A percentile compares a stretch with the other conserved stretches of the same genome.
Evolutionary conservation across 2,113 vertebrate species (phyloP).

Genomic region (Addax nasomaculatus): DNA sequence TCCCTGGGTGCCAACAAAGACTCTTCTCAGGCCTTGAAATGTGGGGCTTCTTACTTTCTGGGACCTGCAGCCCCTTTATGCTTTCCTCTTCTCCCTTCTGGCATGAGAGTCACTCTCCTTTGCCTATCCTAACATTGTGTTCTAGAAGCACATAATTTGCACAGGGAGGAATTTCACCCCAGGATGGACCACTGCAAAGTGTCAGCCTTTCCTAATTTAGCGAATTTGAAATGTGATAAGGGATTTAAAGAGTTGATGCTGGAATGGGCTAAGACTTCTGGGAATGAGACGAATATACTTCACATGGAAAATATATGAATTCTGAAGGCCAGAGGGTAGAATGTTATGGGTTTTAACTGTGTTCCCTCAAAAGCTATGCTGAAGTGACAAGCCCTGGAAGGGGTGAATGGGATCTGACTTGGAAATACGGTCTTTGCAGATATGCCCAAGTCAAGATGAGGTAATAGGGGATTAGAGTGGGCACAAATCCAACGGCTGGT

Average conservation of each 20-base stretch:
- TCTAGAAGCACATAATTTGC: not conserved
- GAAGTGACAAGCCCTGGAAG: not conserved
- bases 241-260: not conserved
- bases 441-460: not conserved
- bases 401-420: not conserved
- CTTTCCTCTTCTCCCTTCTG: not conserved
- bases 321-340: not conserved
- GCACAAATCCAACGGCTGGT: not conserved
- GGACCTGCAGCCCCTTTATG: not conserved
- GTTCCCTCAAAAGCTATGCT: not conserved
- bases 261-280: not conserved
- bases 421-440: not conserved
- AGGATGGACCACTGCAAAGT: not conserved
- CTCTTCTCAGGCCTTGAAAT: not conserved
- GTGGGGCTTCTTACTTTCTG: not conserved
- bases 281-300: not conserved
- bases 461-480: not conserved
- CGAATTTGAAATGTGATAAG: not conserved
- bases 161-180: not conserved
- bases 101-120: not conserved
- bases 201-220: not conserved
- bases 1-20: too few species aligned
- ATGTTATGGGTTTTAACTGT: not conserved
- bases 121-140: not conserved
- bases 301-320: not conserved